These are phyloP conservation scores for Thamnophis sirtalis DNA, from an alignment of 2,113 vertebrate species.

Conservation along the genomic window DNA sequence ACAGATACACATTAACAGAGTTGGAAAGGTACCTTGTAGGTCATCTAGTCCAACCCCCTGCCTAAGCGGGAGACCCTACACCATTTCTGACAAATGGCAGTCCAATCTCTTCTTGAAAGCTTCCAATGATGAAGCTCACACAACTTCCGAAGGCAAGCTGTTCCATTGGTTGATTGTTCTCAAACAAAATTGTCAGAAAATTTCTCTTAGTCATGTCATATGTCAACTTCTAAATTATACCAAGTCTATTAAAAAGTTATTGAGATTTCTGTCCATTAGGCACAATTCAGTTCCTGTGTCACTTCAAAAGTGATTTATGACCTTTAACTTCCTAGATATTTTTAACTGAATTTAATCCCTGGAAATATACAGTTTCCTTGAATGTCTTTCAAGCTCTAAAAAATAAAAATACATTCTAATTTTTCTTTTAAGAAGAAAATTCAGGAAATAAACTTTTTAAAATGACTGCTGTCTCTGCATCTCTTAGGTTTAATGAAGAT, in stretches of 20 bases:
- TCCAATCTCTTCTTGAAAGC: no score
- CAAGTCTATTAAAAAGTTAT: neutral
- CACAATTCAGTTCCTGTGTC: neutral
- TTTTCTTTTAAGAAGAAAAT: slow-evolving; percentile 21
- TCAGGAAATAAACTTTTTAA: neutral
- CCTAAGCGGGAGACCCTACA: no score
- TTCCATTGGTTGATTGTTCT: no score
- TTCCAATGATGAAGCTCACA: no score
- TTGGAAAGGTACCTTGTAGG: no score
- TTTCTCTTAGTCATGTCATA: no score
- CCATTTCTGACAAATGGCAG: no score
- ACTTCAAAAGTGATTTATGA: neutral
- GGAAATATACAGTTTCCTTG: neutral
- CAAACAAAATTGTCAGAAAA: no score
- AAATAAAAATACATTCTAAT: slow-evolving; percentile 21
- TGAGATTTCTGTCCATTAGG: neutral
- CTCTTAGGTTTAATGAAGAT: slow-evolving; percentile 55
- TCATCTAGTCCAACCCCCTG: no score
- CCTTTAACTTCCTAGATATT: neutral
- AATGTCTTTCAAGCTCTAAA: neutral
- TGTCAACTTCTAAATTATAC: fast-evolving
- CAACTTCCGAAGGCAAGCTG: no score
- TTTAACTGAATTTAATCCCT: neutral
- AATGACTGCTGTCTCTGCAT: neutral
- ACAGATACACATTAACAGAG: no score